A percentile compares a stretch with the other conserved stretches of the same genome.
Conservation (phyloP, 2,888 invertebrate species). For the Netelia inedita region DNA sequence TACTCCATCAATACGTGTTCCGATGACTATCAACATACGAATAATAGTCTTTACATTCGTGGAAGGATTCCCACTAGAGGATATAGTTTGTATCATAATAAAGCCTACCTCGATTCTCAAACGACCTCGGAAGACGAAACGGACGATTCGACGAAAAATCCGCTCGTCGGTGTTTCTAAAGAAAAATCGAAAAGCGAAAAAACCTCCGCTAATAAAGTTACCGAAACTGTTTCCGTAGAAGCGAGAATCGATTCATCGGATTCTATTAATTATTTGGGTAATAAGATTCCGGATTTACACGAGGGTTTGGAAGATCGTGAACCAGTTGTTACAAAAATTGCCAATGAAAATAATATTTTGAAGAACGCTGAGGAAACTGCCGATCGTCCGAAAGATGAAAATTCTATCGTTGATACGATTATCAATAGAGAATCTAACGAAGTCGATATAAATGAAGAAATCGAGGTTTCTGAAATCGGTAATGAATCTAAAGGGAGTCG, state of each 20-base stretch:
- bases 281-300: background rate
- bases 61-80: conserved; percentile 25
- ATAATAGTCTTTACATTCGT: conserved; percentile 52
- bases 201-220: background rate
- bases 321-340: background rate
- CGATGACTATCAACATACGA: conserved; percentile 61
- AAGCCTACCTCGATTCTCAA: conserved; percentile 4
- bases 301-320: background rate
- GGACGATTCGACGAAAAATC: background rate
- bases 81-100: conserved; percentile 20
- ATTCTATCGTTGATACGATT: background rate
- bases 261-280: background rate
- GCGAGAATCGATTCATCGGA: conserved; percentile 5
- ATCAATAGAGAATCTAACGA: background rate
- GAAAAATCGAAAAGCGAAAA: background rate
- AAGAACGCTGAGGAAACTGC: conserved; percentile 2
- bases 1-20: conserved; percentile 32
- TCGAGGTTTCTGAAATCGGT: background rate
- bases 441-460: background rate
- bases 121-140: background rate
- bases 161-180: background rate
- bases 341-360: background rate
- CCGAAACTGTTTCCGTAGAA: background rate
- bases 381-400: background rate
- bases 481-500: background rate